phyloP scores from a whole-genome alignment of 2,888 invertebrate genomes.

The Osedax fenrisi region DNA sequence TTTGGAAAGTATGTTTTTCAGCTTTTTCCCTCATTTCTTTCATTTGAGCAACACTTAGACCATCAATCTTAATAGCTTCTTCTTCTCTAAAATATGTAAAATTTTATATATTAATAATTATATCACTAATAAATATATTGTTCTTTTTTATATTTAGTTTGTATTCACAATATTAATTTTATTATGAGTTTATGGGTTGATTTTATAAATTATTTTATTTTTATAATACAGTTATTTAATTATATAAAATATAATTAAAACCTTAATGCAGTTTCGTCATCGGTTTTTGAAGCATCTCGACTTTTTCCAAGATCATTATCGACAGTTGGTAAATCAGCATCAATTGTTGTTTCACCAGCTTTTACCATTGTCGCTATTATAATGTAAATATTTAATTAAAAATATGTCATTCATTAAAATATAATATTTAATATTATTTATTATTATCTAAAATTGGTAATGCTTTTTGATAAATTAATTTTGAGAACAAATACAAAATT shows the following conservation, averaged over 20 bases:
- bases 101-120: no score
- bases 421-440: no score
- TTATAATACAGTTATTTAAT: no score
- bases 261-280: conserved; percentile 71
- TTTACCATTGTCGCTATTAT: conserved; percentile 19
- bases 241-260: conserved; percentile 38
- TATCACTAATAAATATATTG: not conserved
- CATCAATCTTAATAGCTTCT: conserved; percentile 88
- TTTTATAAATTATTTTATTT: no score
- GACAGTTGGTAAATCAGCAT: conserved; percentile 47
- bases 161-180: no score
- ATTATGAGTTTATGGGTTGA: no score
- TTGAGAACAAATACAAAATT: no score
- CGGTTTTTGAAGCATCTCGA: conserved; percentile 79
- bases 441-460: no score
- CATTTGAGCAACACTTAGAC: conserved; percentile 80
- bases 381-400: not conserved
- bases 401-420: no score
- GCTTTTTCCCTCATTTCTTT: conserved; percentile 78
- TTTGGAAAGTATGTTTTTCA: conserved; percentile 66
- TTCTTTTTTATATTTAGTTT: no score
- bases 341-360: conserved; percentile 31
- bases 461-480: no score
- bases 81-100: conserved; percentile 62
- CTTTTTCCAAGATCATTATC: conserved; percentile 72